phyloP scores from a whole-genome alignment of 1,140 invertebrate genomes.

The Anastrepha obliqua region DNA sequence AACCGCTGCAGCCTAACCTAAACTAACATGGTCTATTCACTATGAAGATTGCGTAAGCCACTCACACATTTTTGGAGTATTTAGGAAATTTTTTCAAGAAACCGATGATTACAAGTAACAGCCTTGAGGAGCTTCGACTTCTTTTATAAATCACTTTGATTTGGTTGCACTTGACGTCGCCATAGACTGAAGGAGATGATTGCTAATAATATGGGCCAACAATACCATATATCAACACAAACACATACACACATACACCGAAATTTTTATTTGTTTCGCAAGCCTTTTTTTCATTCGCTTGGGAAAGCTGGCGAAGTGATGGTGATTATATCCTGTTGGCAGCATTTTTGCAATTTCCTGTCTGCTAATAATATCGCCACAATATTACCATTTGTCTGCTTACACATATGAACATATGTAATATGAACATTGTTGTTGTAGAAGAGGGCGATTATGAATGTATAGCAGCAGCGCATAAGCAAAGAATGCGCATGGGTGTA shows the following conservation, averaged over 20 bases:
- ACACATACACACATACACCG: background rate
- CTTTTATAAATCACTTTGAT: background rate
- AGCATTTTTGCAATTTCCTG: slow-evolving; percentile 38
- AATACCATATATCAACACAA: background rate
- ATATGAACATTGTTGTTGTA: background rate
- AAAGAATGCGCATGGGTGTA: background rate
- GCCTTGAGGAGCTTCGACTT: no score
- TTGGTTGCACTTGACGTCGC: background rate
- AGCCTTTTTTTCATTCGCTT: slow-evolving; percentile 8
- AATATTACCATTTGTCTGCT: background rate
- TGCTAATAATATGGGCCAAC: background rate
- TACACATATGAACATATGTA: background rate
- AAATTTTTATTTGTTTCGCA: no score
- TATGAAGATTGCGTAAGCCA: no score
- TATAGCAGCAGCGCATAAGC: no score
- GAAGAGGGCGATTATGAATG: background rate
- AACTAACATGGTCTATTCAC: no score
- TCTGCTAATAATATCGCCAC: background rate
- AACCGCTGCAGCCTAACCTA: no score
- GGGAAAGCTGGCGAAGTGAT: background rate
- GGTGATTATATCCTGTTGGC: slow-evolving; percentile 37
- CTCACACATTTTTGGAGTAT: no score
- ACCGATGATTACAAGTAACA: no score
- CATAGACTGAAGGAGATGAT: background rate
- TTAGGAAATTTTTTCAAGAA: no score